A percentile compares a stretch with the other conserved stretches of the same genome.
Conservation (phyloP, 2,797 vertebrate genomes). For the Momotus momota region DNA sequence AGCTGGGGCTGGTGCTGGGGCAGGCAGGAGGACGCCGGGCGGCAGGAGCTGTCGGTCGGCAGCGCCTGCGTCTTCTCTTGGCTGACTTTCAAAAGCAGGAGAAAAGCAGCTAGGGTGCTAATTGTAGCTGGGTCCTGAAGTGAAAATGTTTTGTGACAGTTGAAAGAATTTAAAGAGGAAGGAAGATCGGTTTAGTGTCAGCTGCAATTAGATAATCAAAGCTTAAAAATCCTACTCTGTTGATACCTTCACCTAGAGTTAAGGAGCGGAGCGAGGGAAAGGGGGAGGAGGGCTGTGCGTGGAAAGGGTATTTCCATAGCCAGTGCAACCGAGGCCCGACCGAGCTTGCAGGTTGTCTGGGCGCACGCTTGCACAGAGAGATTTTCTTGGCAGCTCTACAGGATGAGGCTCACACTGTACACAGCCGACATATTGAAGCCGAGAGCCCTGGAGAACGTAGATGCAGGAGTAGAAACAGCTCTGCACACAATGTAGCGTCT, state of each 20-base stretch:
- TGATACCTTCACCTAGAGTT: conserved; percentile 60
- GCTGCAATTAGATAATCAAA: conserved; percentile 80
- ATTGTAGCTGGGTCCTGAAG: conserved; percentile 69
- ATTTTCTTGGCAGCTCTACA: conserved; percentile 89
- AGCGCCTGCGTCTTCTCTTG: conserved; percentile 35
- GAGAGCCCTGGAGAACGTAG: conserved; percentile 76
- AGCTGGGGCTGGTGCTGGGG: background rate
- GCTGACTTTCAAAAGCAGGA: conserved; percentile 75
- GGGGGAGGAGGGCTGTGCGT: conserved; percentile 55
- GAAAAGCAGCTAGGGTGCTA: conserved; percentile 54
- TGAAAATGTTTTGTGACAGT: conserved; percentile 77
- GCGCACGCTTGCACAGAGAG: conserved; percentile 71
- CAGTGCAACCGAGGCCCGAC: conserved; percentile 51
- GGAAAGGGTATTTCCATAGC: conserved; percentile 71
- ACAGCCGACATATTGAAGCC: conserved; percentile 88
- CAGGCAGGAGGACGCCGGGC: background rate
- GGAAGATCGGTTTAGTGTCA: conserved; percentile 81
- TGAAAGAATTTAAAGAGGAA: conserved; percentile 76
- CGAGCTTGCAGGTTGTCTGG: conserved; percentile 70
- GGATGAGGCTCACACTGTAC: conserved; percentile 84
- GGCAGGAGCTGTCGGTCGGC: background rate
- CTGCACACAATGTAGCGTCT: conserved; percentile 84
- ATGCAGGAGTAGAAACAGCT: conserved; percentile 79
- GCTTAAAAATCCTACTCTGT: conserved; percentile 69
- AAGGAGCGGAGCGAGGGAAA: conserved; percentile 22